Conservation (phyloP, 2,797 vertebrate genomes). For the Leptodactylus fallax region DNA sequence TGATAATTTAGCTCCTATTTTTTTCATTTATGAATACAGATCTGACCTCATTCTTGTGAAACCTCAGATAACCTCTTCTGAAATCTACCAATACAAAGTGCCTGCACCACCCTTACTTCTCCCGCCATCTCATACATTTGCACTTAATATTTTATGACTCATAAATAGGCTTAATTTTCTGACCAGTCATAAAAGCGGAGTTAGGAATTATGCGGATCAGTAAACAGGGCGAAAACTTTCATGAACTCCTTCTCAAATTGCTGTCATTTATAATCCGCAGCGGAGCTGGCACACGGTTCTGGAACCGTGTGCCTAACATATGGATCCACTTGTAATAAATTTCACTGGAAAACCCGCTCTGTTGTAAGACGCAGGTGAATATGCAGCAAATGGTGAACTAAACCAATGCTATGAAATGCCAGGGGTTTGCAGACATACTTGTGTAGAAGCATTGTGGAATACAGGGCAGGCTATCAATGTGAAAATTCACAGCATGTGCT, state of each 20-base stretch:
- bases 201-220: conserved; percentile 56
- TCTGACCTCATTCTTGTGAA: too few species aligned
- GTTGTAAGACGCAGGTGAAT: conserved; percentile 27
- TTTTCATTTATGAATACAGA: too few species aligned
- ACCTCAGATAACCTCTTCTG: too few species aligned
- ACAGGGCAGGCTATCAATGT: not conserved
- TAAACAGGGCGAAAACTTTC: conserved; percentile 55
- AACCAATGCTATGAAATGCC: conserved; percentile 22
- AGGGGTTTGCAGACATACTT: not conserved
- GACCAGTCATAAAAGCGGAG: conserved; percentile 55
- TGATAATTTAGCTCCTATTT: too few species aligned
- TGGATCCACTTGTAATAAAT: conserved; percentile 54
- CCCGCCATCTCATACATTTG: too few species aligned
- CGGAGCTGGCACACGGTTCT: conserved; percentile 34
- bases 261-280: conserved; percentile 56
- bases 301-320: conserved; percentile 29
- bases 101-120: too few species aligned
- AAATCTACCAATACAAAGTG: too few species aligned
- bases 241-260: conserved; percentile 54
- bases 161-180: conserved; percentile 57
- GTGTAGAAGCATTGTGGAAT: not conserved
- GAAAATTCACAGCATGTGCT: not conserved
- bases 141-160: conserved; percentile 31
- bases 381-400: conserved; percentile 38
- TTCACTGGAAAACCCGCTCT: conserved; percentile 38